These are phyloP conservation scores for Scleropages formosus DNA, from an alignment of 2,797 vertebrate species.

Conservation along the genomic window DNA sequence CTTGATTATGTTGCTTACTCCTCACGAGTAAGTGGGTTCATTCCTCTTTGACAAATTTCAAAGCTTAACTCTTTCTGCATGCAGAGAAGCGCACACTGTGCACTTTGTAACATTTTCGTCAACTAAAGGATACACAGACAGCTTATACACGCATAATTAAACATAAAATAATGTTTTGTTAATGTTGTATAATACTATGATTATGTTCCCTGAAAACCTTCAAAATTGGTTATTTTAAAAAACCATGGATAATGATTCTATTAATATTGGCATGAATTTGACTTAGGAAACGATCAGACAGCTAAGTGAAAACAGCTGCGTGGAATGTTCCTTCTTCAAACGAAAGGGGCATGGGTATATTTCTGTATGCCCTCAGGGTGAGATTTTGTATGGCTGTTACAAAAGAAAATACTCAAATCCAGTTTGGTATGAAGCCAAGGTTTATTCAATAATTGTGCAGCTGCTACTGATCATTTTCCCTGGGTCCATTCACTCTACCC, in stretches of 20 bases:
- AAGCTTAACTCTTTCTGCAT: too few relatives aligned
- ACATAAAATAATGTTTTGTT: too few relatives aligned
- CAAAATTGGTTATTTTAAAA: not conserved
- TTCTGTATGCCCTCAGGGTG: constrained; percentile 17
- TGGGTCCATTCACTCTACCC: not conserved
- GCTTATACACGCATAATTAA: too few relatives aligned
- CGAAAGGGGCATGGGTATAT: not conserved
- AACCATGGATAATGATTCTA: not conserved
- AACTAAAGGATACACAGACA: too few relatives aligned
- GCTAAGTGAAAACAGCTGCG: constrained; percentile 1
- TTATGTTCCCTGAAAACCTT: not conserved
- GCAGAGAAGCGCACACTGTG: too few relatives aligned
- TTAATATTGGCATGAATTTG: not conserved
- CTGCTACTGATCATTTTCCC: constrained; percentile 4
- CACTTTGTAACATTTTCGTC: too few relatives aligned
- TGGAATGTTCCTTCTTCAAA: constrained; percentile 15
- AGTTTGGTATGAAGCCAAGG: not conserved
- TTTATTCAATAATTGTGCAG: constrained; percentile 9
- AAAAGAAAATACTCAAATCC: constrained; percentile 15
- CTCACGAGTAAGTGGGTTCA: too few relatives aligned
- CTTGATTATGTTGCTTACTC: too few relatives aligned
- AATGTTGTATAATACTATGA: too few relatives aligned
- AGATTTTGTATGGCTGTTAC: not conserved
- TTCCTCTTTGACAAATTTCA: too few relatives aligned
- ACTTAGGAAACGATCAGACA: too few relatives aligned